These are phyloP conservation scores for Pilophorus perplexus DNA, from an alignment of 2,888 invertebrate species.

Conservation along the genomic window DNA sequence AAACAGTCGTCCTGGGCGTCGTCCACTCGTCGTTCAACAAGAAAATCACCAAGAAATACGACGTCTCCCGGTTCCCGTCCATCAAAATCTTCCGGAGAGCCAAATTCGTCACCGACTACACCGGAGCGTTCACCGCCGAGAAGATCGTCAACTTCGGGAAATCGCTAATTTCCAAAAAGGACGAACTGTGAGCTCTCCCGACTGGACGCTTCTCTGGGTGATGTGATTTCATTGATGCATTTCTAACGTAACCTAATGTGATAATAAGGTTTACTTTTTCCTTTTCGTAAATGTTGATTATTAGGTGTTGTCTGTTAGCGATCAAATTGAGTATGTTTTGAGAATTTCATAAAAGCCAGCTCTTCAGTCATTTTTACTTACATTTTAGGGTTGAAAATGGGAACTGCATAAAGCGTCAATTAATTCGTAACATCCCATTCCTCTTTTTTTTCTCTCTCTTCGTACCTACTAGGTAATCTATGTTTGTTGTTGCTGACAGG, in stretches of 20 bases:
- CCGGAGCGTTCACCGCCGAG: constrained; percentile 2
- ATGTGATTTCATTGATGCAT: constrained; percentile 3
- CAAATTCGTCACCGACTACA: constrained; percentile 18
- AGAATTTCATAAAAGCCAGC: no score
- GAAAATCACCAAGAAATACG: constrained; percentile 33
- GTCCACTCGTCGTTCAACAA: constrained; percentile 33
- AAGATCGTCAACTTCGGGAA: constrained; percentile 28
- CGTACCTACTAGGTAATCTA: no score
- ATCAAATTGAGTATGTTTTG: no score
- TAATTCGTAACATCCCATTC: no score
- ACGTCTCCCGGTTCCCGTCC: constrained; percentile 26
- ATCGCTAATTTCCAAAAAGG: constrained; percentile 13
- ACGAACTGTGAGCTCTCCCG: constrained; percentile 33
- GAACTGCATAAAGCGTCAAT: no score
- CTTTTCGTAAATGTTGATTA: no score
- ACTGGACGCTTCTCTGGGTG: background rate
- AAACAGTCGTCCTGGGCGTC: constrained; percentile 7
- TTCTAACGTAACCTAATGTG: constrained; percentile 24
- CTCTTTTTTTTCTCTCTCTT: no score
- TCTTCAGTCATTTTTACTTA: no score
- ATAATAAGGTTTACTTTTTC: constrained; percentile 13
- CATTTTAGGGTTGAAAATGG: background rate
- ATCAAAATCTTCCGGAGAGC: constrained; percentile 18
- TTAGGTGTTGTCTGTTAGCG: no score
- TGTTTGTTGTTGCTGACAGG: no score